A percentile compares a stretch with the other conserved stretches of the same genome.
Conservation (phyloP, 1,140 invertebrate genomes). For the Drusus annulatus region DNA sequence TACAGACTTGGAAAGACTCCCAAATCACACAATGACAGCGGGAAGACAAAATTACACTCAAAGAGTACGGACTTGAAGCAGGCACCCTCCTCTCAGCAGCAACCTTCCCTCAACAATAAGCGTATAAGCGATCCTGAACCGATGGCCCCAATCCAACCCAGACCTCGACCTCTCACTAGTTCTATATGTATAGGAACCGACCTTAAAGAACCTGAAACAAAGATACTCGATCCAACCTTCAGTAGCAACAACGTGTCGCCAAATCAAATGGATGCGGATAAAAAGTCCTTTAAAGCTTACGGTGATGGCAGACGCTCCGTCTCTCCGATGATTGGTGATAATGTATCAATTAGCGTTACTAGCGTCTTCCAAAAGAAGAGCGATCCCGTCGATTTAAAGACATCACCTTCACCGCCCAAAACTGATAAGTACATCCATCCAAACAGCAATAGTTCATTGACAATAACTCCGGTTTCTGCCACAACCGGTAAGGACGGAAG, state of each 20-base stretch:
- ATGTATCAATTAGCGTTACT: conserved; percentile 54
- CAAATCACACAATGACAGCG: conserved; percentile 22
- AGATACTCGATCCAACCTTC: too few species aligned
- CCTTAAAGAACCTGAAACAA: conserved; percentile 1
- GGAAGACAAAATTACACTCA: conserved; percentile 31
- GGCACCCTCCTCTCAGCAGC: conserved; percentile 20
- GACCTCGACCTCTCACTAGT: conserved; percentile 37
- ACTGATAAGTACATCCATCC: conserved; percentile 62
- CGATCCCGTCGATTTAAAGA: conserved; percentile 45
- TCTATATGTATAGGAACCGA: conserved; percentile 47
- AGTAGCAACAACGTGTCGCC: conserved; percentile 6
- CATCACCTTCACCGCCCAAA: conserved; percentile 43
- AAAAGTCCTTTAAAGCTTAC: conserved; percentile 49
- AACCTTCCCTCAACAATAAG: conserved; percentile 23
- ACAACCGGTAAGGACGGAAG: conserved; percentile 31
- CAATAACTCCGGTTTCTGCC: conserved; percentile 52
- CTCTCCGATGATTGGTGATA: conserved; percentile 44
- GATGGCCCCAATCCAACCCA: neutral
- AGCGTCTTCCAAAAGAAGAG: conserved; percentile 53
- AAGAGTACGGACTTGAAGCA: conserved; percentile 46
- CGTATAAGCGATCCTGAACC: conserved; percentile 52
- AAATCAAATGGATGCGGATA: conserved; percentile 15
- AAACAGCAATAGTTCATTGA: conserved; percentile 67
- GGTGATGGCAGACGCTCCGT: conserved; percentile 15
- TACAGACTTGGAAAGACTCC: conserved; percentile 49